Percentiles rank a stretch among this genome's conserved stretches.
Conservation (phyloP, 1,140 invertebrate species). For the Wasmannia auropunctata region DNA sequence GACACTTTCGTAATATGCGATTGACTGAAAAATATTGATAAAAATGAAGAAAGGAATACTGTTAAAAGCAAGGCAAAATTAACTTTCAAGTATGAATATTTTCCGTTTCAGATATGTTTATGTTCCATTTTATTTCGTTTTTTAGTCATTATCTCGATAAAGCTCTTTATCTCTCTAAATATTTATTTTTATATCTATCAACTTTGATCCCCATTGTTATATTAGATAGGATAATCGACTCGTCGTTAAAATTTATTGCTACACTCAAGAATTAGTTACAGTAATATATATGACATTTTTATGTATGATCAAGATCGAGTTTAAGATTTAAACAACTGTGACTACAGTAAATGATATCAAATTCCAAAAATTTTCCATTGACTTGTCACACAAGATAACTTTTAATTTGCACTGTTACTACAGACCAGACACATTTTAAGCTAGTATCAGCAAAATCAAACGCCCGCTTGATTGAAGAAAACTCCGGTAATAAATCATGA, state of each 20-base stretch:
- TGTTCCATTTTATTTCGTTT: background rate
- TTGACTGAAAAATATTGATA: background rate
- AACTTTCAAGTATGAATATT: background rate
- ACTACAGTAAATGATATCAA: background rate
- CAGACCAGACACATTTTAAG: background rate
- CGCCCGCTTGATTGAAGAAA: background rate
- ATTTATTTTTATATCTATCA: background rate
- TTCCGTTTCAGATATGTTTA: background rate
- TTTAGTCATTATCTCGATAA: background rate
- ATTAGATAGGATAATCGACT: background rate
- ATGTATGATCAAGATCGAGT: background rate
- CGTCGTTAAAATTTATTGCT: background rate
- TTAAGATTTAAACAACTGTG: background rate
- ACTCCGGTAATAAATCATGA: slow-evolving; percentile 19
- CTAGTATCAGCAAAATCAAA: slow-evolving; percentile 11
- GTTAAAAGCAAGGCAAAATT: background rate
- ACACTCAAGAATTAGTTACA: background rate
- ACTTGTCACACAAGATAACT: background rate
- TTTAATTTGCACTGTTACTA: background rate
- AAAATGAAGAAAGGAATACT: background rate
- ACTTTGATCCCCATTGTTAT: background rate
- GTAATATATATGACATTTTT: background rate
- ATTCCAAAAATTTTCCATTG: slow-evolving; percentile 41
- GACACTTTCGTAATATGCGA: background rate
- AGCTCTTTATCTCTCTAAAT: background rate